A percentile compares a stretch with the other conserved stretches of the same genome.
Conservation (phyloP, 2,113 vertebrate genomes). For the Euleptes europaea region DNA sequence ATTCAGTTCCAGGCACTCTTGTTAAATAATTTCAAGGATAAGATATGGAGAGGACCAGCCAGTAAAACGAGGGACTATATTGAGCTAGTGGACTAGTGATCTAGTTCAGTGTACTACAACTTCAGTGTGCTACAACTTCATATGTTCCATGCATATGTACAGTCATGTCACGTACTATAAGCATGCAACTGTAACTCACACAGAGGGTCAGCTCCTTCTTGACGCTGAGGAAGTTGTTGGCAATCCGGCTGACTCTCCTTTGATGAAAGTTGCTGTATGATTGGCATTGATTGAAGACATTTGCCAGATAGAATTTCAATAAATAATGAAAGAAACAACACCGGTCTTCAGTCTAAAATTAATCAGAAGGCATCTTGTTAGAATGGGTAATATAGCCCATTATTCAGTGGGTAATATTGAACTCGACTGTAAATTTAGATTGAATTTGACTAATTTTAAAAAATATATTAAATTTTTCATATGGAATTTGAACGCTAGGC, state of each 20-base stretch:
- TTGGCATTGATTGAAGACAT: constrained; percentile 9
- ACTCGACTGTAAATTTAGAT: no score
- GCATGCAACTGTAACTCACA: background rate
- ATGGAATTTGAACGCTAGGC: background rate
- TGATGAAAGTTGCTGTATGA: background rate
- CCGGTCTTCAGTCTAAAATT: background rate
- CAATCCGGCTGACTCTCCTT: constrained; percentile 7
- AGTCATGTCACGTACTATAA: background rate
- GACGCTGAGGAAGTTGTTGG: constrained; percentile 9
- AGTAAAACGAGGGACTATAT: no score
- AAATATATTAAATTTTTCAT: no score
- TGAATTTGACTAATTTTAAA: no score
- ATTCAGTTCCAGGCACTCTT: no score
- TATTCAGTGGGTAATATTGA: background rate
- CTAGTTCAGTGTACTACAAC: no score
- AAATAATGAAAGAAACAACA: constrained; percentile 10
- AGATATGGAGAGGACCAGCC: no score
- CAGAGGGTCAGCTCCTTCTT: constrained; percentile 7
- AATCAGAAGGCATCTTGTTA: background rate
- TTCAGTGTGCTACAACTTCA: no score
- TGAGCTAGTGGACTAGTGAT: no score
- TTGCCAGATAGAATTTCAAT: constrained; percentile 1
- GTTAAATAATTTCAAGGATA: no score
- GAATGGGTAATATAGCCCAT: background rate
- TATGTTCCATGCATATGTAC: no score